phyloP scores from a whole-genome alignment of 1,140 invertebrate genomes.

The Agrilus planipennis region DNA sequence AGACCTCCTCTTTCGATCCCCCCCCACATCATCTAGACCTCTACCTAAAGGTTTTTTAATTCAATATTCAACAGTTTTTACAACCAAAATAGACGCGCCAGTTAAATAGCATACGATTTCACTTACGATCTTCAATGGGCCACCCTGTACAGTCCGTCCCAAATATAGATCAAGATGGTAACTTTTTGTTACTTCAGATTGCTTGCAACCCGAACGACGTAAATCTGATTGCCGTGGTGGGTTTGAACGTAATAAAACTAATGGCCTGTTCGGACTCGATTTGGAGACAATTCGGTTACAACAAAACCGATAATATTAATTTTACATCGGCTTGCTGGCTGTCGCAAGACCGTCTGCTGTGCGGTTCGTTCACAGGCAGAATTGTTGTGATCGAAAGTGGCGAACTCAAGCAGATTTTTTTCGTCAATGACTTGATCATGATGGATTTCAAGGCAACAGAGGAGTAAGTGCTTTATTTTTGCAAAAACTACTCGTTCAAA shows the following conservation, averaged over 20 bases:
- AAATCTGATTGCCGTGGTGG: slow-evolving; percentile 61
- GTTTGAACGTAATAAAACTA: slow-evolving; percentile 60
- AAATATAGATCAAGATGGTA: not conserved
- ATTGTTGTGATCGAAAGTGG: slow-evolving; percentile 68
- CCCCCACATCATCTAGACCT: no score
- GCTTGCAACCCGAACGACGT: slow-evolving; percentile 66
- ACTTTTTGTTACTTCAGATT: slow-evolving; percentile 34
- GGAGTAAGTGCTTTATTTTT: slow-evolving; percentile 15
- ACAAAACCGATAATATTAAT: slow-evolving; percentile 64
- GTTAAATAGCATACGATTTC: no score
- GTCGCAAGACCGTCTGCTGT: slow-evolving; percentile 59
- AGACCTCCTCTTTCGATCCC: no score
- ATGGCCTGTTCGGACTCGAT: slow-evolving; percentile 67
- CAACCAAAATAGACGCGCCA: no score
- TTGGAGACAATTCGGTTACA: slow-evolving; percentile 71
- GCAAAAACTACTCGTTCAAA: no score
- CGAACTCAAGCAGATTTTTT: slow-evolving; percentile 55
- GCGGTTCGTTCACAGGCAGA: slow-evolving; percentile 59
- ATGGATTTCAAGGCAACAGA: slow-evolving; percentile 23
- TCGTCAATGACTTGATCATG: slow-evolving; percentile 38
- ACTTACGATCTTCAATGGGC: no score
- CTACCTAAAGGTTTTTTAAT: no score
- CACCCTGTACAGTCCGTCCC: no score
- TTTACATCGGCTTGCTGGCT: slow-evolving; percentile 59
- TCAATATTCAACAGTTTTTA: no score